Evolutionary conservation across 35 echinoderm and acorn worm species (phyloP).

Genomic region (Holothuria glaberrima): DNA sequence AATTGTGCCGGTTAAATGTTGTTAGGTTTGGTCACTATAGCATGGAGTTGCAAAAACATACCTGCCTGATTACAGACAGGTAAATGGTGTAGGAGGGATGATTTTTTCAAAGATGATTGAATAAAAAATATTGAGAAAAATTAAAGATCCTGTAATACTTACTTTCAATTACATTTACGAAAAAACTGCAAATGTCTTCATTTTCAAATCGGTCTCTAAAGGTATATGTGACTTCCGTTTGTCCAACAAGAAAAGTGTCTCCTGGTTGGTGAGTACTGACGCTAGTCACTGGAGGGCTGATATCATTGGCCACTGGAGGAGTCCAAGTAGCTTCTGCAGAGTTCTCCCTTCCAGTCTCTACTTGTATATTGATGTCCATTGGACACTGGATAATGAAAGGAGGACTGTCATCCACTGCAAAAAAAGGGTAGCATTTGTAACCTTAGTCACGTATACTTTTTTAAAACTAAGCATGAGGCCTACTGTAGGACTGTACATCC

Average conservation of each 20-base stretch:
- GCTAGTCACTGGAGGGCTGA: neutral
- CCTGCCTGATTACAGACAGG: too few relatives aligned
- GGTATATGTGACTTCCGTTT: conserved; percentile 5
- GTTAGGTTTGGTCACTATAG: too few relatives aligned
- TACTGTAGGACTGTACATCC: too few relatives aligned
- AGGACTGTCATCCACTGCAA: neutral
- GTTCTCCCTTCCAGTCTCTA: neutral
- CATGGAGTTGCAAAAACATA: too few relatives aligned
- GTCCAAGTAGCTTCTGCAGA: neutral
- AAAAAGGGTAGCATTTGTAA: neutral
- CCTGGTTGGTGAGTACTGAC: neutral
- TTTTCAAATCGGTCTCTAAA: conserved; percentile 12
- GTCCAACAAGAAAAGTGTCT: neutral
- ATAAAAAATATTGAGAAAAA: too few relatives aligned
- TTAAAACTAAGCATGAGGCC: too few relatives aligned
- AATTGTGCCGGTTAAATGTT: too few relatives aligned
- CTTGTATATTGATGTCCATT: neutral
- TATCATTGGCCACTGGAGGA: neutral
- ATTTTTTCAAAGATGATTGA: too few relatives aligned
- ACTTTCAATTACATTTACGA: conserved; percentile 2
- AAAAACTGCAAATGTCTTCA: neutral
- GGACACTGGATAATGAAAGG: neutral
- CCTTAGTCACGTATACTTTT: too few relatives aligned
- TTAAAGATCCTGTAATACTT: neutral
- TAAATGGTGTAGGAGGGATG: too few relatives aligned